Base-by-base conservation (phyloP, 2,888 invertebrate genomes). In the Blomia tropicalis region DNA sequence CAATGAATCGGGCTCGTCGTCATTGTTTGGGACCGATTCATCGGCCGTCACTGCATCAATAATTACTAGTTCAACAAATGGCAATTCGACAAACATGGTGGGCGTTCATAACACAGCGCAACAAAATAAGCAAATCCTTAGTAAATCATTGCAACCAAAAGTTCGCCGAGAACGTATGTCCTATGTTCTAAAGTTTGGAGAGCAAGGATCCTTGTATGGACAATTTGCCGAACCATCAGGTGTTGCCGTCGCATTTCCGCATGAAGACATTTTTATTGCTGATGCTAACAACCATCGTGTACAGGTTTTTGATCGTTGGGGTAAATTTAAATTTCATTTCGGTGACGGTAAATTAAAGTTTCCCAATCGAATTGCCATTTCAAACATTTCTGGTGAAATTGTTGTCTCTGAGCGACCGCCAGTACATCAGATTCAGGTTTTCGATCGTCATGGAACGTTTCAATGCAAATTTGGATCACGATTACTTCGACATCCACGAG, bases 191-290 rank as follows among this genome's bases (percentile, higher is more conserved):
- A 96, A 96, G 77, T 98, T 99, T 75, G 98, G 98, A 2, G 98
- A 99, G 74, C 99, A 96, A 71, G 98, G 98, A 4, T 92, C 95
- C 0, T 86, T 90, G 83, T 91, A 91, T 73, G 91, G 92, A 0
- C 98, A 99, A 75, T 99, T 99, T 74, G 98, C 98, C 0, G 98
- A 99, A 73, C 98, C 98, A 0, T 93, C 92, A 69, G 98, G 98
- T n/a, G 98, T 98, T 7, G 95, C 96, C 1, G 96, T 98, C 2
- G 96, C 96, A 14, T 4, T 29, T 76, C 95, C 93, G 62, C 92
- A 95, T 76, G 93, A 95, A 73, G 96, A 98, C 75, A 98, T 99
- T 64, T 92, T 98, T 68, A 98, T 81, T 3, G 81, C 81, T 2
- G 95, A 96, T 72, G 98, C 98, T 32, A 99, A 98, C 77, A 99